Conservation (phyloP, 2,797 vertebrate genomes). For the Crax fasciolata region DNA sequence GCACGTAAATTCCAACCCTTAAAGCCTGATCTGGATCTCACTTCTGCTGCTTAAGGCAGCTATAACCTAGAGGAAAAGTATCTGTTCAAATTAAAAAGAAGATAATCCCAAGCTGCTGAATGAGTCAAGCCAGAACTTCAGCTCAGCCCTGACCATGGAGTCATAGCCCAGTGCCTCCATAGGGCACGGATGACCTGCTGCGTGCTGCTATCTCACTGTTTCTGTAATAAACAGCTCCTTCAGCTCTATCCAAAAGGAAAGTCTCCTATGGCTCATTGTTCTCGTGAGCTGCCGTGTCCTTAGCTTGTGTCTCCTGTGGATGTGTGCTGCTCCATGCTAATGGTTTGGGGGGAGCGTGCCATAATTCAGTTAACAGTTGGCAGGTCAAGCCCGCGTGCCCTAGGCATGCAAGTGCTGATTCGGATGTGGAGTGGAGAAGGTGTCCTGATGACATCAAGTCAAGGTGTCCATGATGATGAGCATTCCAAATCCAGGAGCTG, state of each 20-base stretch:
- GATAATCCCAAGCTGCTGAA: not conserved
- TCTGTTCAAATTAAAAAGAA: not conserved
- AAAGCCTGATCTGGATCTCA: slow-evolving; percentile 31
- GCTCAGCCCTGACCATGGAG: not conserved
- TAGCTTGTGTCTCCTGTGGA: not conserved
- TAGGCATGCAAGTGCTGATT: not conserved
- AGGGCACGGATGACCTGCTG: not conserved
- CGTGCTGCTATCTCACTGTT: not conserved
- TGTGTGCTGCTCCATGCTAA: slow-evolving; percentile 30
- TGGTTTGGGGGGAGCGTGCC: not conserved
- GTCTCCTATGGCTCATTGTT: not conserved
- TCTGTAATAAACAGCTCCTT: not conserved
- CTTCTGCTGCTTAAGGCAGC: not conserved
- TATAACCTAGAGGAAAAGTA: slow-evolving; percentile 11
- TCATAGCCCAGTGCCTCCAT: not conserved
- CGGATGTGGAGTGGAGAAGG: not conserved
- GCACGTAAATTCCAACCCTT: slow-evolving; percentile 34
- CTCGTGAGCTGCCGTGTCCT: not conserved
- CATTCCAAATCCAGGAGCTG: not conserved
- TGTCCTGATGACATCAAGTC: slow-evolving; percentile 8
- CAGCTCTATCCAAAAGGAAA: not conserved
- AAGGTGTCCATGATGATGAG: not conserved
- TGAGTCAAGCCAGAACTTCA: not conserved
- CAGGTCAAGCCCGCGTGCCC: not conserved
- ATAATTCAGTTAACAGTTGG: slow-evolving; percentile 17